phyloP scores from a whole-genome alignment of 2,113 vertebrate species.

The Limnothrissa miodon region DNA sequence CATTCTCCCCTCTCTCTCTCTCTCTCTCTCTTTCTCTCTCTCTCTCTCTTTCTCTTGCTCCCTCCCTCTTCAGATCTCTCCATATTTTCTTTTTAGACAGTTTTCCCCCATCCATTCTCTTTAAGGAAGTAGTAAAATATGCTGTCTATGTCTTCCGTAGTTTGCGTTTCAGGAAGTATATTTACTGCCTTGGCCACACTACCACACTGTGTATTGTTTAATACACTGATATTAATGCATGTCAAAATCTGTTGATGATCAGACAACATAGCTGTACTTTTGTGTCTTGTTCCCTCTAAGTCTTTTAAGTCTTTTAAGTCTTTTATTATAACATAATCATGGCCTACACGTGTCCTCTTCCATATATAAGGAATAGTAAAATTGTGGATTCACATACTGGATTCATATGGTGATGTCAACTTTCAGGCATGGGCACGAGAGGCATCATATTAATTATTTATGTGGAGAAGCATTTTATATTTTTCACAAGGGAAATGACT shows the following conservation, averaged over 20 bases:
- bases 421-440: background rate
- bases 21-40: background rate
- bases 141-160: background rate
- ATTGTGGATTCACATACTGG: no score
- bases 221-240: no score
- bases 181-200: no score
- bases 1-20: background rate
- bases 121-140: background rate
- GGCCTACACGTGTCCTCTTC: no score
- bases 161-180: no score
- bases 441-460: background rate
- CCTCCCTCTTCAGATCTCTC: background rate
- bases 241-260: no score
- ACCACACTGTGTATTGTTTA: no score
- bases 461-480: background rate
- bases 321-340: no score
- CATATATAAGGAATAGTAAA: background rate
- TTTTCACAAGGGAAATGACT: background rate
- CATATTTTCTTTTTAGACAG: background rate
- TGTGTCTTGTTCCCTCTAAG: no score
- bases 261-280: no score
- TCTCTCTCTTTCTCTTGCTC: background rate
- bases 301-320: no score
- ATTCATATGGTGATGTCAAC: background rate
- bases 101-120: background rate